Evolutionary conservation across 2,888 invertebrate genomes (phyloP).

Genomic region (Ornithoptera alexandrae): DNA sequence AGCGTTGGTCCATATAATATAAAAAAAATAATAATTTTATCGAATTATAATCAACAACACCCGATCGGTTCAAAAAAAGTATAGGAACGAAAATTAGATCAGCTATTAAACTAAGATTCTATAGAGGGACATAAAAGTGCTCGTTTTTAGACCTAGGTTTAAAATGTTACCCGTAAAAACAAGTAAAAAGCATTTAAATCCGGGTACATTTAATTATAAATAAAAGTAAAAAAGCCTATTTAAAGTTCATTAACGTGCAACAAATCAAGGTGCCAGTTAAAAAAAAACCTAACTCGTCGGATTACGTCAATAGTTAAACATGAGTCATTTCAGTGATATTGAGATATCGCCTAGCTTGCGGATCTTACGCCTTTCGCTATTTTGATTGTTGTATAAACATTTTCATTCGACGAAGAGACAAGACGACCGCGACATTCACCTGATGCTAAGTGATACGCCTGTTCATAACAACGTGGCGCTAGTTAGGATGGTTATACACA

Average conservation of each 20-base stretch:
- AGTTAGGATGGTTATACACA: too few species aligned
- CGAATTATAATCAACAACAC: too few species aligned
- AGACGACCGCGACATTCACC: not conserved
- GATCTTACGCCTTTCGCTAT: slow-evolving; percentile 3
- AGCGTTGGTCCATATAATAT: too few species aligned
- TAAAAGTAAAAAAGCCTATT: slow-evolving; percentile 3
- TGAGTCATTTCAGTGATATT: slow-evolving; percentile 20
- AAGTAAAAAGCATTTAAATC: slow-evolving; percentile 5
- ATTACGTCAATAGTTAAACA: slow-evolving; percentile 12
- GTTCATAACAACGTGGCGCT: not conserved
- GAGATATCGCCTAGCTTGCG: slow-evolving; percentile 3
- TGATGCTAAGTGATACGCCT: too few species aligned
- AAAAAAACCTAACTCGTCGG: slow-evolving; percentile 10
- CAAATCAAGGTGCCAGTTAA: slow-evolving; percentile 16
- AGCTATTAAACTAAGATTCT: not conserved
- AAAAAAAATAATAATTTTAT: too few species aligned
- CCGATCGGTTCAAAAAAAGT: too few species aligned
- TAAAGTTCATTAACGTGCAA: slow-evolving; percentile 4
- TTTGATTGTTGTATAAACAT: slow-evolving; percentile 7
- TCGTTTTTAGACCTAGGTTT: not conserved
- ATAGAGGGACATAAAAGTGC: not conserved
- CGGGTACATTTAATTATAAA: slow-evolving; percentile 11
- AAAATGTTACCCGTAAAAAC: not conserved
- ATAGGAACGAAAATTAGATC: not conserved
- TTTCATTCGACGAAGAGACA: too few species aligned